A percentile compares a stretch with the other conserved stretches of the same genome.
Conservation (phyloP, 2,797 vertebrate genomes). For the Gephyroberyx darwinii region DNA sequence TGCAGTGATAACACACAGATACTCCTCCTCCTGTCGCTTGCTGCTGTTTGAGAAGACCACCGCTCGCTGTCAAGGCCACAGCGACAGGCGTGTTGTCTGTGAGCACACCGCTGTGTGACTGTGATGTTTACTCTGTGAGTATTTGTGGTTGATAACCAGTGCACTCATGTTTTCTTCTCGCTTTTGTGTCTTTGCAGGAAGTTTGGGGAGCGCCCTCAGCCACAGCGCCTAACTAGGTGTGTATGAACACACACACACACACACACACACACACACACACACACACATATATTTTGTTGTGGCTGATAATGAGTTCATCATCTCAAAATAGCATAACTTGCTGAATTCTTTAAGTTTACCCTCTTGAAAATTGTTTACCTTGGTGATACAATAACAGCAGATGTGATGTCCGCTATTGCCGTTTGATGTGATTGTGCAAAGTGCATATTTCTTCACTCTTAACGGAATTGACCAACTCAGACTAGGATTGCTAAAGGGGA, state of each 20-base stretch:
- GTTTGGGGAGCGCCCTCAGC: slow-evolving; percentile 99
- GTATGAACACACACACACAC: slow-evolving; percentile 33
- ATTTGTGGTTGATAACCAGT: slow-evolving; percentile 62
- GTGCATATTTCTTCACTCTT: too few relatives aligned
- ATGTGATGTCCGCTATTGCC: too few relatives aligned
- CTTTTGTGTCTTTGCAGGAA: slow-evolving; percentile 86
- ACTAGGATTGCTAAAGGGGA: too few relatives aligned
- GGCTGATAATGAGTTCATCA: too few relatives aligned
- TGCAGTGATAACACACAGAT: slow-evolving; percentile 15
- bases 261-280: slow-evolving; percentile 22
- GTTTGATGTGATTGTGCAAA: too few relatives aligned
- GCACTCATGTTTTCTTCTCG: slow-evolving; percentile 67
- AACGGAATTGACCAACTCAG: too few relatives aligned
- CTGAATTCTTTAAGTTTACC: too few relatives aligned
- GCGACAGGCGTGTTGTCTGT: slow-evolving; percentile 39
- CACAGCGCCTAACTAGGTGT: slow-evolving; percentile 98
- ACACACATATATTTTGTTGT: too few relatives aligned
- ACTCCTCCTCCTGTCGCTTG: slow-evolving; percentile 34
- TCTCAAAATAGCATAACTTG: too few relatives aligned
- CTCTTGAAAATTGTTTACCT: too few relatives aligned
- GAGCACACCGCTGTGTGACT: slow-evolving; percentile 18
- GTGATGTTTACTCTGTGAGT: slow-evolving; percentile 60
- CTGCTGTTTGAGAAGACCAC: slow-evolving; percentile 47
- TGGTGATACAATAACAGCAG: too few relatives aligned
- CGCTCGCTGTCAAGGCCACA: slow-evolving; percentile 54